Percentiles rank a stretch among this genome's conserved stretches.
These are phyloP conservation scores for Xenopus borealis DNA, from an alignment of 2,113 vertebrate species.

Conservation along the genomic window DNA sequence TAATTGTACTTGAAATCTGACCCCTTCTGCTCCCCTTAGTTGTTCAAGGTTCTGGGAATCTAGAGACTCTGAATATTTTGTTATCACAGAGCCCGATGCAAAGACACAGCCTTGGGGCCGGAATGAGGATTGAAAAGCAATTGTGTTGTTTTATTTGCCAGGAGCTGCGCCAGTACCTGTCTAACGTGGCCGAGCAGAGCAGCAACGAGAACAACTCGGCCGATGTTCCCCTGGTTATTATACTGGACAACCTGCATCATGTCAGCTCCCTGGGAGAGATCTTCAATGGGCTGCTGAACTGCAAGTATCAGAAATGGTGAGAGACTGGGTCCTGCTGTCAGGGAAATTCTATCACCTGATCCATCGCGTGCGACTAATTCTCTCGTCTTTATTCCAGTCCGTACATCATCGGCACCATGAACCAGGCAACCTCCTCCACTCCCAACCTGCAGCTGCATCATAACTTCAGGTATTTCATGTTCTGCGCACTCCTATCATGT, in stretches of 20 bases:
- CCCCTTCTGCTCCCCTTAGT: too few relatives aligned
- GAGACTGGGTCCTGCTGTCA: not conserved
- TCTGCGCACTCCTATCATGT: not conserved
- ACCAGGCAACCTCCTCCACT: constrained; percentile 94
- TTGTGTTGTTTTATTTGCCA: constrained; percentile 43
- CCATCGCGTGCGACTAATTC: too few relatives aligned
- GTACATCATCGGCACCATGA: constrained; percentile 98
- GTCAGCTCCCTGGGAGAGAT: constrained; percentile 93
- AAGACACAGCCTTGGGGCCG: too few relatives aligned
- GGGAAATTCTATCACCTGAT: not conserved
- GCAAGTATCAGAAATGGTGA: constrained; percentile 90
- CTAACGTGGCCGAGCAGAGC: constrained; percentile 89
- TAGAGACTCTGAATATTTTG: too few relatives aligned
- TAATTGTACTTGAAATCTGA: too few relatives aligned
- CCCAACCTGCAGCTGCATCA: constrained; percentile 97
- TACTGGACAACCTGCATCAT: constrained; percentile 94
- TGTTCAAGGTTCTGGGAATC: too few relatives aligned
- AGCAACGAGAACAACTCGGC: constrained; percentile 69
- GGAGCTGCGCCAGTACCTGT: constrained; percentile 93
- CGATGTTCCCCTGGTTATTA: constrained; percentile 89
- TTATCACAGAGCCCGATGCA: too few relatives aligned
- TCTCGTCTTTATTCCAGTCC: constrained; percentile 65
- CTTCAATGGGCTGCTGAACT: constrained; percentile 93
- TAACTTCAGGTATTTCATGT: constrained; percentile 86
- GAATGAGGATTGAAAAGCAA: too few relatives aligned